Evolutionary conservation across 2,888 invertebrate species (phyloP), one percentile per base, ranked within the genome.

Genomic region (Tetranychus truncatus): DNA sequence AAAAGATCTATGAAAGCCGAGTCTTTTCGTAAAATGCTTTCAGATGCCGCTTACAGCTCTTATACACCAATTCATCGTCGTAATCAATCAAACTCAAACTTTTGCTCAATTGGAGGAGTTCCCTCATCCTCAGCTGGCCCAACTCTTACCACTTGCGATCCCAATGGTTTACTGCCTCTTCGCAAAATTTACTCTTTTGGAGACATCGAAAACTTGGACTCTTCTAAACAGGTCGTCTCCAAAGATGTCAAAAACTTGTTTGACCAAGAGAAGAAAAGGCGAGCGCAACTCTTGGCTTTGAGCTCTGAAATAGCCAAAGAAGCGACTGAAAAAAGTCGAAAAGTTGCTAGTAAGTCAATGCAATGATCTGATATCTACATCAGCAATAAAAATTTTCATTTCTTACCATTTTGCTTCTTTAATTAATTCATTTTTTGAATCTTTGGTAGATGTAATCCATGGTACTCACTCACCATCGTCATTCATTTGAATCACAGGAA

Each of bases 261-360:
- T 78, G 88, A 87, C 74, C 91, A 89, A 81, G 92, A 93, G 82
- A 92, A 92, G 84, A 87, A 89, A 79, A 91, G 92, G 82, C 87
- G 94, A 75, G 91, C 93, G 80, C 91, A 92, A 83, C 86, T 95
- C 80, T 86, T 95, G 77, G 91, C 92, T 82, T 86, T 95, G 81
- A 92, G 92, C 85, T 93, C 94, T 84, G 90, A 92, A 80, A 86
- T 95, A 80, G 95, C 94, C 77, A 90, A 91, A 83, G 82, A 84
- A 78, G 94, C 94, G 80, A 94, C 92, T 87, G 91, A 92, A 84
- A 92, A 91, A 87, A 93, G 92, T 85, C 92, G 92, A 87, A 90
- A 92, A 82, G 92, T 93, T 80, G 94, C 95, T 84, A 94, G 94
- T 94, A 87, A 78, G 73, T 15, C 7, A 55, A 2, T 55, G 9